Conservation (phyloP, 1,140 invertebrate genomes). For the Araneus ventricosus region DNA sequence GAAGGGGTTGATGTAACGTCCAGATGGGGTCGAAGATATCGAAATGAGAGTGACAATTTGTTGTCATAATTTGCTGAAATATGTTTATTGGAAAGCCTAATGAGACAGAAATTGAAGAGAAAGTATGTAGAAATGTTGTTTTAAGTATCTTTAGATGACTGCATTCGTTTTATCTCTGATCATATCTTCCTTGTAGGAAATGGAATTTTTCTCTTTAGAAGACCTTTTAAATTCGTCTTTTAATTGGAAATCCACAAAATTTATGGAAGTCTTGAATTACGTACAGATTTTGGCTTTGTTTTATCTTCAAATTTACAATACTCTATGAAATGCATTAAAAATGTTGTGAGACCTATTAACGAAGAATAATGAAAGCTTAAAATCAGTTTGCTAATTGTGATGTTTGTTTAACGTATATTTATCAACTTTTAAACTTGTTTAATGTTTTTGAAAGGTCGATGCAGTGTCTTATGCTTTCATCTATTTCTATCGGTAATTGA, state of each 20-base stretch:
- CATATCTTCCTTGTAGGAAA: neutral
- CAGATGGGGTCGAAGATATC: neutral
- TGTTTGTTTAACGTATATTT: too few relatives aligned
- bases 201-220: neutral
- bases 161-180: neutral
- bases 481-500: too few relatives aligned
- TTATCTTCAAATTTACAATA: neutral
- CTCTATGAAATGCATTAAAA: too few relatives aligned
- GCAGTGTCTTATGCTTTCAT: too few relatives aligned
- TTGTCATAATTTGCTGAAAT: conserved; percentile 22
- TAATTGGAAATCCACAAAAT: neutral
- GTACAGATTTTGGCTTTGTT: neutral
- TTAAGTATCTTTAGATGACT: neutral
- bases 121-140: neutral
- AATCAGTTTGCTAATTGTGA: too few relatives aligned
- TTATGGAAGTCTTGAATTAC: neutral
- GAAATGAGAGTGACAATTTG: conserved; percentile 11
- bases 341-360: too few relatives aligned
- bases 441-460: too few relatives aligned
- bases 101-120: neutral
- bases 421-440: too few relatives aligned
- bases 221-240: neutral
- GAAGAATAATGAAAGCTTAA: too few relatives aligned
- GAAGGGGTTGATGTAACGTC: neutral
- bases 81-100: neutral